Evolutionary conservation across 2,113 vertebrate species (phyloP).

Genomic region (Mustela lutreola): DNA sequence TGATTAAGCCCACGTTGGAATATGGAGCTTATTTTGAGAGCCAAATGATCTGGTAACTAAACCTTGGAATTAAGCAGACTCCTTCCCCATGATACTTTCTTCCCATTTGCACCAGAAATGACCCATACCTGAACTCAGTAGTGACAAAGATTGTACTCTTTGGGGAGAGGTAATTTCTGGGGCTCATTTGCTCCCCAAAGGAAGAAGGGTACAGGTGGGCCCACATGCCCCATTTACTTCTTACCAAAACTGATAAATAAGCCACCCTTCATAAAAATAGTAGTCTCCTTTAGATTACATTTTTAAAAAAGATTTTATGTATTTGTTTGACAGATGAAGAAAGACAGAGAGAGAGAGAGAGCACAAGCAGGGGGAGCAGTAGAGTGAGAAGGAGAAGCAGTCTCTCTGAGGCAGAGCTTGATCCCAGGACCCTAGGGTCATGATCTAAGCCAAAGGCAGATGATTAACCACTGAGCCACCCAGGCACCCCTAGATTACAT

Average conservation of each 20-base stretch:
- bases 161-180: neutral
- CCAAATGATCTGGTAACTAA: slow-evolving; percentile 18
- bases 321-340: no score
- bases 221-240: neutral
- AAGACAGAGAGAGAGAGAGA: no score
- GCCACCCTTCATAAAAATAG: neutral
- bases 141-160: neutral
- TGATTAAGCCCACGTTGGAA: slow-evolving; percentile 34
- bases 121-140: neutral
- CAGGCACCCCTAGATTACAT: neutral
- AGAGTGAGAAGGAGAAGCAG: no score
- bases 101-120: neutral
- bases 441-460: no score
- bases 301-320: neutral
- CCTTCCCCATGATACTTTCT: neutral
- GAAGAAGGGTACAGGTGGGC: neutral
- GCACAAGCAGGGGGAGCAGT: no score
- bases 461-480: no score
- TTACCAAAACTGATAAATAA: neutral
- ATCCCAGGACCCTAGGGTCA: no score
- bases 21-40: neutral
- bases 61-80: neutral
- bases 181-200: neutral
- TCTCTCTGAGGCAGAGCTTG: no score
- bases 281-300: slow-evolving; percentile 20